A percentile compares a stretch with the other conserved stretches of the same genome.
Conservation (phyloP, 2,113 vertebrate genomes). For the Chinchilla lanigera region DNA sequence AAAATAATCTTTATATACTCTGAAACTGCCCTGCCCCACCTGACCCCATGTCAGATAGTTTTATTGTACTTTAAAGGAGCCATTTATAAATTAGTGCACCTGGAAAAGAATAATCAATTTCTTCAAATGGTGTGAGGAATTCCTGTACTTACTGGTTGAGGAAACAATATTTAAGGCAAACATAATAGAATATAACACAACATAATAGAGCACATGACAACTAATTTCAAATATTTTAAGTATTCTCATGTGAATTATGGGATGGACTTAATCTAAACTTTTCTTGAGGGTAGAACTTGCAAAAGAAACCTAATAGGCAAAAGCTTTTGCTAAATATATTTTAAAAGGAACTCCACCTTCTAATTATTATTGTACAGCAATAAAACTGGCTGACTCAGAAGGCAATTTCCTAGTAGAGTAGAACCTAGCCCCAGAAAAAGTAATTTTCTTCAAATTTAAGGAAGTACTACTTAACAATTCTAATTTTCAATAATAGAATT, state of each 20-base stretch:
- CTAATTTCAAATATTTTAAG: constrained; percentile 48
- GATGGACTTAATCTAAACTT: constrained; percentile 51
- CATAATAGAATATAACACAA: neutral
- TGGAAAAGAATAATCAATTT: neutral
- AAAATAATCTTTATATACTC: neutral
- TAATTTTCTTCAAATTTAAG: constrained; percentile 37
- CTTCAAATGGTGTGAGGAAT: neutral
- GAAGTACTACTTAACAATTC: neutral
- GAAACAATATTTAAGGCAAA: neutral
- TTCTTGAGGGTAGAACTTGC: constrained; percentile 60
- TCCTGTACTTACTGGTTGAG: neutral
- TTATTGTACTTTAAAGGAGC: neutral
- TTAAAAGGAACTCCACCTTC: neutral
- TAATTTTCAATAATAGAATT: constrained; percentile 18
- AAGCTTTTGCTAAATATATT: constrained; percentile 16
- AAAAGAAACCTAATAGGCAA: neutral
- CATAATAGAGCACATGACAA: neutral
- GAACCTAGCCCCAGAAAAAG: constrained; percentile 25
- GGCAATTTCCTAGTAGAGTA: neutral
- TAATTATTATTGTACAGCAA: constrained; percentile 39
- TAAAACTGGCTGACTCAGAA: constrained; percentile 62
- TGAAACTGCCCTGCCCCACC: neutral
- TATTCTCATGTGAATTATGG: neutral
- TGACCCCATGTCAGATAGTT: neutral
- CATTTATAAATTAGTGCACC: neutral